A percentile compares a stretch with the other conserved stretches of the same genome.
These are phyloP conservation scores for Zoanthus sociatus DNA, from an alignment of 92 coral and sea anemone genomes.

Conservation along the genomic window DNA sequence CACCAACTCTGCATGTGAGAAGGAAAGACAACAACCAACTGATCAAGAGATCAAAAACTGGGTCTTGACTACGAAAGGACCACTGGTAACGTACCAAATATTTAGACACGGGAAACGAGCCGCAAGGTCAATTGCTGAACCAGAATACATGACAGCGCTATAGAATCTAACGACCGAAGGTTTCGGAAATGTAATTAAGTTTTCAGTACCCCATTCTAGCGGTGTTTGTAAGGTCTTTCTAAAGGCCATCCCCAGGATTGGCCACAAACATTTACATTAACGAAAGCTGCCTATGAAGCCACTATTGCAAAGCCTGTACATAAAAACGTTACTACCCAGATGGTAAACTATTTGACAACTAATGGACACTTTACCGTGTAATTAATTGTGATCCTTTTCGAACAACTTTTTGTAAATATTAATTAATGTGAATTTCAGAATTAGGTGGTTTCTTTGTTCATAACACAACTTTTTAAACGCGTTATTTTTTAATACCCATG, in stretches of 20 bases:
- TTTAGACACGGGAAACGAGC: not conserved
- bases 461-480: not conserved
- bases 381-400: not conserved
- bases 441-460: slow-evolving; percentile 3
- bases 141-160: not conserved
- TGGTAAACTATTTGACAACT: not conserved
- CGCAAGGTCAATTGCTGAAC: not conserved
- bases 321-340: not conserved
- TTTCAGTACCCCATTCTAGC: slow-evolving; percentile 6
- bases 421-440: not conserved
- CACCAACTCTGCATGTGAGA: not conserved
- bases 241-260: not conserved
- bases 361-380: slow-evolving; percentile 5
- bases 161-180: not conserved
- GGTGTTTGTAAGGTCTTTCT: slow-evolving; percentile 4
- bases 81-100: slow-evolving; percentile 5
- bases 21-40: not conserved
- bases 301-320: slow-evolving; percentile 1
- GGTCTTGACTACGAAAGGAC: slow-evolving; percentile 9
- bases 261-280: slow-evolving; percentile 1
- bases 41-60: not conserved
- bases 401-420: not conserved
- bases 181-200: slow-evolving; percentile 1
- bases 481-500: not conserved
- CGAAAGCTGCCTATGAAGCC: slow-evolving; percentile 10